A percentile compares a stretch with the other conserved stretches of the same genome.
These are phyloP conservation scores for Sarcoramphus papa DNA, from an alignment of 2,797 vertebrate genomes.

Conservation along the genomic window DNA sequence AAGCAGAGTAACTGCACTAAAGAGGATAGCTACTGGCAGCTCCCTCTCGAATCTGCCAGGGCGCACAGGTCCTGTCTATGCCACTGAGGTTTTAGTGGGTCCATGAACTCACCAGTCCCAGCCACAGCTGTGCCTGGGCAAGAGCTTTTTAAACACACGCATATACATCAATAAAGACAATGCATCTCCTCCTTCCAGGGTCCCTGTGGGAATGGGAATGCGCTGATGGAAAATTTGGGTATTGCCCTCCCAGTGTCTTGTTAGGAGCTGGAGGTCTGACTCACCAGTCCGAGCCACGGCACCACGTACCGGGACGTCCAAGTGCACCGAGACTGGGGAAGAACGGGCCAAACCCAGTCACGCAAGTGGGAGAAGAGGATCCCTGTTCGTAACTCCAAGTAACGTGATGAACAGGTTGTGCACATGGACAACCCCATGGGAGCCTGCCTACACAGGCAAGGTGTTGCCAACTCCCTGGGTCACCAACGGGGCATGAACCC, in stretches of 20 bases:
- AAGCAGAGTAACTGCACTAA: not conserved
- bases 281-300: accelerated
- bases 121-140: not conserved
- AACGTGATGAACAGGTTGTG: accelerated
- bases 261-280: not conserved
- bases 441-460: accelerated
- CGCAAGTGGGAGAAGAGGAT: not conserved
- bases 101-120: not conserved
- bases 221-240: not conserved
- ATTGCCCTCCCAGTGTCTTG: accelerated
- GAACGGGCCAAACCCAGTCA: not conserved
- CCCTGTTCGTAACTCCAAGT: not conserved
- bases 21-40: not conserved
- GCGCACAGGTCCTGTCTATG: not conserved
- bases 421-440: not conserved
- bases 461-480: not conserved
- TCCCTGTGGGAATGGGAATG: not conserved
- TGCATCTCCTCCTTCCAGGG: not conserved
- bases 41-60: accelerated
- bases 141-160: not conserved
- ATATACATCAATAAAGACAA: not conserved
- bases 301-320: accelerated
- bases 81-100: not conserved
- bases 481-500: accelerated
- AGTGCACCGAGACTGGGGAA: not conserved